These are phyloP conservation scores for Cheilosia soror DNA, from an alignment of 2,888 invertebrate species.

Conservation along the genomic window DNA sequence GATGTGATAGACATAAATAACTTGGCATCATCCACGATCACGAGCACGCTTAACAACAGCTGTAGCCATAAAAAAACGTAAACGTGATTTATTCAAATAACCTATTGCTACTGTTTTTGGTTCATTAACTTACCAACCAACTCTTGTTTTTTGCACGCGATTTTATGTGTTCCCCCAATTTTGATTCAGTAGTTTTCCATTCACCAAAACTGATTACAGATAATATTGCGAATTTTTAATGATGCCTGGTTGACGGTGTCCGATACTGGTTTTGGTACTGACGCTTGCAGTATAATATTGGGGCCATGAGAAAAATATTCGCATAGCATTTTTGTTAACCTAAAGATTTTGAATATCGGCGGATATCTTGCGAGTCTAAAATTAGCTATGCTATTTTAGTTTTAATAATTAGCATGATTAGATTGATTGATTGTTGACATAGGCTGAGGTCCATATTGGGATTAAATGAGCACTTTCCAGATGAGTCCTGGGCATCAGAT, in stretches of 20 bases:
- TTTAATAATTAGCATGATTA: no score
- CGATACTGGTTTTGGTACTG: no score
- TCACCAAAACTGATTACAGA: background rate
- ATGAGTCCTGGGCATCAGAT: no score
- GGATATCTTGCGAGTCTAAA: no score
- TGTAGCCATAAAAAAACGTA: background rate
- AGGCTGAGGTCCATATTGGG: no score
- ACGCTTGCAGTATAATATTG: no score
- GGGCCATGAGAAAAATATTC: no score
- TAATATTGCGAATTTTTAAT: background rate
- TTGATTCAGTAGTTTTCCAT: conserved; percentile 44
- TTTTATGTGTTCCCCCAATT: background rate
- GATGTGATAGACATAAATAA: conserved; percentile 17
- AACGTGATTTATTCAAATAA: conserved; percentile 18
- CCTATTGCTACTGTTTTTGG: conserved; percentile 3
- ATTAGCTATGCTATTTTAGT: no score
- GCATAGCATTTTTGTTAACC: no score
- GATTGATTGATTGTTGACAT: no score
- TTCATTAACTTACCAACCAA: background rate
- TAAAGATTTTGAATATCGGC: no score
- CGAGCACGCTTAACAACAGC: conserved; percentile 19
- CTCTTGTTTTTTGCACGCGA: background rate
- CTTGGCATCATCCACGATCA: conserved; percentile 18
- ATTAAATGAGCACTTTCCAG: no score
- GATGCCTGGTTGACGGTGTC: background rate